Base-by-base conservation (phyloP, 2,888 invertebrate genomes). In the Idaea dimidiata region DNA sequence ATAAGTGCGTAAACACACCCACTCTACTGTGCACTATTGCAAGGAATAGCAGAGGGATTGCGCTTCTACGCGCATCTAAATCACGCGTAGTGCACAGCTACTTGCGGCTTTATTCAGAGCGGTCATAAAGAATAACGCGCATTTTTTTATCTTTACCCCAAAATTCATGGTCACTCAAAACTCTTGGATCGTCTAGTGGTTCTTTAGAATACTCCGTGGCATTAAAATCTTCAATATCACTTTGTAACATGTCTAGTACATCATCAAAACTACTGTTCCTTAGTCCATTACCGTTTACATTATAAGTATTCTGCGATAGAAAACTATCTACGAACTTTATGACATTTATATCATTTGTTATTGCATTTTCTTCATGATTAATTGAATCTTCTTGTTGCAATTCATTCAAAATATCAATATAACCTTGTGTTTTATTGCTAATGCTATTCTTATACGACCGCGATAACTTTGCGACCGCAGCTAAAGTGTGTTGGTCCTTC, bases 121-220 rank as follows among this genome's bases (percentile, higher is more conserved):
- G 33, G 14, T 6, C 33, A 14, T 33, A 33, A 33, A 33, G 8
- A 1, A 5, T 33, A 3, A 43, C 8, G 14, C 10, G 2, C 43
- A 43, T 10, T 43, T 43, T 43, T 8, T 24, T 24, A 43, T 43
- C 43, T 81, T 82, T 71, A 89, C 88, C 72, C 88, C 88, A 89
- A 73, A 81, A 83, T 55, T 84, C 85, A 66, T 68, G 76, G 32
- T 79, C 77, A 18, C 69, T 72, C 0, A 76, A 62, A 57, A 74
- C 53, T 60, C 69, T 65, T 24, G 70, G 69, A 8, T 70, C 61
- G 43, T 43, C 43, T 10, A 43, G 43, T 43, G 43, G 10, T 3
- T 59, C 59, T 60, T 66, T 67, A 32, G 68, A 61, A 8, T 64
- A 57, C 43, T 14, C 56, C 10, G 59, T 58, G 16, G 43, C 10